phyloP scores from a whole-genome alignment of 2,797 vertebrate genomes.

The Gymnoscopelus microlampas region DNA sequence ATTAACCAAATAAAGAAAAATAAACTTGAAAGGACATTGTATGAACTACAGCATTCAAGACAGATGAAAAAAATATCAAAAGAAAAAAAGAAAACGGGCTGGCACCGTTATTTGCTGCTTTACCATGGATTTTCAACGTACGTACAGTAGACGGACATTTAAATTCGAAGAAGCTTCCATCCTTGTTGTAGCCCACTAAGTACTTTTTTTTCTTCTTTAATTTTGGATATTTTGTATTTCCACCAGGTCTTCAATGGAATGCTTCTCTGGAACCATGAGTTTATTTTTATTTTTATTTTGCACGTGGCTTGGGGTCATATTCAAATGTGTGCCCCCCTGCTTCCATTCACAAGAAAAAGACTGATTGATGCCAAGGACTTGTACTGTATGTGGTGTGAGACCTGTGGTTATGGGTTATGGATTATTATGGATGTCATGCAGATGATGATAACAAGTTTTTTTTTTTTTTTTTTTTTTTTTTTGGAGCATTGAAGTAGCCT shows the following conservation, averaged over 20 bases:
- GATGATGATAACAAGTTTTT: slow-evolving; percentile 24
- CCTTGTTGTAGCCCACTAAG: slow-evolving; percentile 27
- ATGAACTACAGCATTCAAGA: slow-evolving; percentile 25
- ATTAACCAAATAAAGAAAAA: slow-evolving; percentile 52
- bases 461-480: background rate
- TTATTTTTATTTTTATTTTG: slow-evolving; percentile 48
- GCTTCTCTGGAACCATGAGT: slow-evolving; percentile 44
- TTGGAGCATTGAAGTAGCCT: slow-evolving; percentile 66
- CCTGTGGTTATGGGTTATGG: slow-evolving; percentile 31
- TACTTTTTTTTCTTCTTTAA: slow-evolving; percentile 66
- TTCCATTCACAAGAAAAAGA: slow-evolving; percentile 19
- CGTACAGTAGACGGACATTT: slow-evolving; percentile 33
- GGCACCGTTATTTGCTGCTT: slow-evolving; percentile 71
- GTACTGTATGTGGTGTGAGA: slow-evolving; percentile 24
- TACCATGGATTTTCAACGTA: slow-evolving; percentile 46
- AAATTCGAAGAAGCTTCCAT: slow-evolving; percentile 41
- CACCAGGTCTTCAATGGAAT: slow-evolving; percentile 42
- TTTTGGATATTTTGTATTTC: slow-evolving; percentile 13
- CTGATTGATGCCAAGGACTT: slow-evolving; percentile 16
- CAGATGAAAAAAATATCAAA: background rate
- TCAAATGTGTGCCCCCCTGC: slow-evolving; percentile 31
- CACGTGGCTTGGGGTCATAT: slow-evolving; percentile 54
- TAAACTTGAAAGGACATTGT: slow-evolving; percentile 42
- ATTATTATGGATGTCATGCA: slow-evolving; percentile 37
- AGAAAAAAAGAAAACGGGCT: slow-evolving; percentile 57